Evolutionary conservation across 2,888 invertebrate species (phyloP).

Genomic region (Iphiclides podalirius): DNA sequence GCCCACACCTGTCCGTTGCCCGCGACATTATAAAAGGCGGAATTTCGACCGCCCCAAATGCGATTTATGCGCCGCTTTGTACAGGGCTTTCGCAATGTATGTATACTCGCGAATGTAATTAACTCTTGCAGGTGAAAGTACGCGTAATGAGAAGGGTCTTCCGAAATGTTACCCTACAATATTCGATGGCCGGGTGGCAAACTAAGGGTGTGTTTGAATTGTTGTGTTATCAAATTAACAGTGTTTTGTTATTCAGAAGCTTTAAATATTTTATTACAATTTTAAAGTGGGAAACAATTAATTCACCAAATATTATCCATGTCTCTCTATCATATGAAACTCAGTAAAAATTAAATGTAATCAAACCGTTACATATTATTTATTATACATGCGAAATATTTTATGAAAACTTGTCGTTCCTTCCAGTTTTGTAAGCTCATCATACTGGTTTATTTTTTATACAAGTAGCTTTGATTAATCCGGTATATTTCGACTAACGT

Average conservation of each 20-base stretch:
- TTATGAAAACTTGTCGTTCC: too few relatives aligned
- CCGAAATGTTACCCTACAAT: neutral
- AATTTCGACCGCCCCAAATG: slow-evolving; percentile 19
- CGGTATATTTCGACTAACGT: neutral
- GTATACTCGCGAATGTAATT: neutral
- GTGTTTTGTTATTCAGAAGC: neutral
- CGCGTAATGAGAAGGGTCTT: neutral
- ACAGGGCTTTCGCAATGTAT: slow-evolving; percentile 10
- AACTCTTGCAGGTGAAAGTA: slow-evolving; percentile 11
- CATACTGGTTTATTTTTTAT: slow-evolving; percentile 18
- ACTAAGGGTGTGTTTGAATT: neutral
- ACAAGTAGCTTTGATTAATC: neutral
- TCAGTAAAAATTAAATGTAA: too few relatives aligned
- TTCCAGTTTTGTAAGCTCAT: slow-evolving; percentile 22
- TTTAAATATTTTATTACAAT: too few relatives aligned
- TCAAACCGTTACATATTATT: too few relatives aligned
- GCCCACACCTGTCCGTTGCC: slow-evolving; percentile 44
- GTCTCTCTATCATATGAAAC: neutral
- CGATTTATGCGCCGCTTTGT: slow-evolving; percentile 17
- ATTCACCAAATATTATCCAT: too few relatives aligned
- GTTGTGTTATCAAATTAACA: slow-evolving; percentile 8
- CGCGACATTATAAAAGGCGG: slow-evolving; percentile 48
- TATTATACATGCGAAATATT: too few relatives aligned
- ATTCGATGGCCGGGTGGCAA: neutral
- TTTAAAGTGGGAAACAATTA: too few relatives aligned